Conservation (phyloP, 2,888 invertebrate species). For the Sturmia bella region DNA sequence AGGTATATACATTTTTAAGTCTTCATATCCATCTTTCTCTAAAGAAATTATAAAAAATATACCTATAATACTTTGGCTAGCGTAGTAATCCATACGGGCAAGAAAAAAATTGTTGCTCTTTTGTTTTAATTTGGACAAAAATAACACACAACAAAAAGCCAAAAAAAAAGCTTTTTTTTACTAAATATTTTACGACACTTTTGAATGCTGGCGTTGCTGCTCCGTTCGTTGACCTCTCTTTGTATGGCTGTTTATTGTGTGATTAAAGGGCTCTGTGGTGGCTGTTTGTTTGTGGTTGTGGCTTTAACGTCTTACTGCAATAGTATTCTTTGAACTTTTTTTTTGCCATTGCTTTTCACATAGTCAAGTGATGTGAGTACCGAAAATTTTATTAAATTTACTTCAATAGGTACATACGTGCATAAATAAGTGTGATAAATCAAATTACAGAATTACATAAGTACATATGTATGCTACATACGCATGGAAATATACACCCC, state of each 20-base stretch:
- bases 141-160: background rate
- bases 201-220: slow-evolving; percentile 22
- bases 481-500: no score
- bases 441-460: no score
- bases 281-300: slow-evolving; percentile 8
- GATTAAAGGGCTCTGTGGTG: slow-evolving; percentile 51
- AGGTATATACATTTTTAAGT: background rate
- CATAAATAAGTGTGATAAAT: no score
- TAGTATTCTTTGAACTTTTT: no score
- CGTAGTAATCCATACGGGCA: background rate
- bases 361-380: no score
- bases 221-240: slow-evolving; percentile 63
- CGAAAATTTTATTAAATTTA: no score
- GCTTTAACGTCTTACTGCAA: slow-evolving; percentile 7
- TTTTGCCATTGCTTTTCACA: no score
- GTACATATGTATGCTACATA: slow-evolving; percentile 7
- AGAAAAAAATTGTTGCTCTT: background rate
- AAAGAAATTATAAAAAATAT: no score
- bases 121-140: slow-evolving; percentile 6
- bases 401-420: no score
- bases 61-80: background rate
- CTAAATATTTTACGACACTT: slow-evolving; percentile 20
- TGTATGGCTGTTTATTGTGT: slow-evolving; percentile 40
- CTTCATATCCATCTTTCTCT: no score
- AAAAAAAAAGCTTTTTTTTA: background rate